Conservation (phyloP, 2,797 vertebrate genomes). For the Gallinago nigripennis region DNA sequence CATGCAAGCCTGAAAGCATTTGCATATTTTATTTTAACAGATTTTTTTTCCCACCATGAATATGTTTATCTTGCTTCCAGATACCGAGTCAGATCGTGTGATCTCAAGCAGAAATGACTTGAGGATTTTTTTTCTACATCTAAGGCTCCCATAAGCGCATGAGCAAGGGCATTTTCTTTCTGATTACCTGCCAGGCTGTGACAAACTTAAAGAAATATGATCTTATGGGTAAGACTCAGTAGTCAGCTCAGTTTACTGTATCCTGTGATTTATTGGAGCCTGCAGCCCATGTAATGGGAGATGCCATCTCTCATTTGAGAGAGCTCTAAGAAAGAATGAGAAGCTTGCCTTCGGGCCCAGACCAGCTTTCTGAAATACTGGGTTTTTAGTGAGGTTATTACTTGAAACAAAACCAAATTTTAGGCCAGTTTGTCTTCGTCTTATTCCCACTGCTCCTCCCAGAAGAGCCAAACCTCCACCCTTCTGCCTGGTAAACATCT, state of each 20-base stretch:
- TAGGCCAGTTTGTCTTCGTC: slow-evolving; percentile 4
- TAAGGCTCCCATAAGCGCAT: neutral
- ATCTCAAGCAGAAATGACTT: neutral
- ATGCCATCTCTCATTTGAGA: slow-evolving; percentile 32
- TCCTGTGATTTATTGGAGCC: slow-evolving; percentile 27
- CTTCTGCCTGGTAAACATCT: slow-evolving; percentile 30
- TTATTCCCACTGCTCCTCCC: neutral
- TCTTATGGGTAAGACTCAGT: neutral
- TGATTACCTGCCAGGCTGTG: slow-evolving; percentile 13
- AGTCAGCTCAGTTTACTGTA: slow-evolving; percentile 28
- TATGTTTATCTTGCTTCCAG: slow-evolving; percentile 24
- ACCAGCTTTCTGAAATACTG: neutral
- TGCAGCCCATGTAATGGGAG: slow-evolving; percentile 13
- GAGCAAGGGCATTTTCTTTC: slow-evolving; percentile 16
- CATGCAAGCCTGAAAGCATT: slow-evolving; percentile 35
- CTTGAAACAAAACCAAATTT: slow-evolving; percentile 5
- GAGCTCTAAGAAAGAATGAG: neutral
- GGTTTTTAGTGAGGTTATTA: neutral
- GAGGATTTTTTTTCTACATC: neutral
- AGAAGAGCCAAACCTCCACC: neutral
- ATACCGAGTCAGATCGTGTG: neutral
- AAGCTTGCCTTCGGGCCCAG: neutral
- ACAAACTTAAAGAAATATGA: slow-evolving; percentile 17
- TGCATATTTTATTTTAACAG: slow-evolving; percentile 49
- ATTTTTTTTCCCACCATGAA: slow-evolving; percentile 2